A percentile compares a stretch with the other conserved stretches of the same genome.
Conservation (phyloP, 2,797 vertebrate genomes). For the Borostomias antarcticus region DNA sequence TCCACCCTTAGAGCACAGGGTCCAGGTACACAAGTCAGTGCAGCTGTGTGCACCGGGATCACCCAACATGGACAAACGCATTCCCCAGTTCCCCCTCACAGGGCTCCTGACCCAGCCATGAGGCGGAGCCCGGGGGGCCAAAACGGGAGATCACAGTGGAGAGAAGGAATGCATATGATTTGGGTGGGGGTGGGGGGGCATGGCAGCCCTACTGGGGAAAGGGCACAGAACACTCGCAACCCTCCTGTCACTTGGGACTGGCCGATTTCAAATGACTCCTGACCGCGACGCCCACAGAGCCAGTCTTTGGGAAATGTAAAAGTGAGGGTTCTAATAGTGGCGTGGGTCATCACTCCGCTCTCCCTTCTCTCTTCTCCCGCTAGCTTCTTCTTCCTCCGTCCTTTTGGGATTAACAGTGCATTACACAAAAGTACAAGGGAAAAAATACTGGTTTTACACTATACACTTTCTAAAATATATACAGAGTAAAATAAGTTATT, state of each 20-base stretch:
- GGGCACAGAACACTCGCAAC: too few relatives aligned
- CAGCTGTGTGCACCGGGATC: constrained; percentile 51
- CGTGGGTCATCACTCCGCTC: constrained; percentile 65
- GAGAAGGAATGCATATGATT: constrained; percentile 88
- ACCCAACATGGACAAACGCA: constrained; percentile 51
- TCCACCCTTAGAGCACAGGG: constrained; percentile 46
- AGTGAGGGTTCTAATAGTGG: constrained; percentile 49
- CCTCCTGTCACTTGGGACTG: too few relatives aligned
- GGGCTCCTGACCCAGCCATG: background rate
- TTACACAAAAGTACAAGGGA: constrained; percentile 94
- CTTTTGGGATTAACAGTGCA: constrained; percentile 91
- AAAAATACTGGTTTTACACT: constrained; percentile 97
- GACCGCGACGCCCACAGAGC: constrained; percentile 41
- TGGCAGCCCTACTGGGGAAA: constrained; percentile 73
- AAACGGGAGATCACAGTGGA: constrained; percentile 90
- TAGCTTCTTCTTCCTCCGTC: constrained; percentile 87
- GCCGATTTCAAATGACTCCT: constrained; percentile 59
- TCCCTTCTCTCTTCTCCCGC: constrained; percentile 69
- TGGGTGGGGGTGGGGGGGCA: constrained; percentile 79
- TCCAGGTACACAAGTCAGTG: constrained; percentile 35
- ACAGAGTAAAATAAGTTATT: constrained; percentile 99
- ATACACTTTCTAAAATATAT: constrained; percentile 99
- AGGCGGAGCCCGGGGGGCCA: constrained; percentile 66
- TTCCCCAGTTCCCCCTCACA: constrained; percentile 54
- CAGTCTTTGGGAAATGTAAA: constrained; percentile 53